Conservation (phyloP, 2,797 vertebrate species). For the Ceryle rudis region DNA sequence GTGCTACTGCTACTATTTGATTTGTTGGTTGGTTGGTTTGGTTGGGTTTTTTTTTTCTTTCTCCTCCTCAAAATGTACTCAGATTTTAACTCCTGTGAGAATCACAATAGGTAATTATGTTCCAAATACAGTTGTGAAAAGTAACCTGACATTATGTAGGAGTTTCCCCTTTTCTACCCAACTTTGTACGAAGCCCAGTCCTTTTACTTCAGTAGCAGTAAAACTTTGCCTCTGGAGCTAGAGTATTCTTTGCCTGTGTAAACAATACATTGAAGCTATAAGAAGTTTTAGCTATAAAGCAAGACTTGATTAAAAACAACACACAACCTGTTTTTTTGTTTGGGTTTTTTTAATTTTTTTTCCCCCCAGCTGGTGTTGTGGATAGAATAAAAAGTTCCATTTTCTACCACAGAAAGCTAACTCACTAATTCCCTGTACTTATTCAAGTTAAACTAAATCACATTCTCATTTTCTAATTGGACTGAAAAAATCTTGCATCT, state of each 20-base stretch:
- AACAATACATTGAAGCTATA: not conserved
- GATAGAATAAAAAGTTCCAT: not conserved
- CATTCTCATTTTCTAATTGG: not conserved
- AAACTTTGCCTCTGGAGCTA: not conserved
- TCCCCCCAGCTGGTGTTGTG: rapidly evolving
- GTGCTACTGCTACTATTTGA: not conserved
- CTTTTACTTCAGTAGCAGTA: not conserved
- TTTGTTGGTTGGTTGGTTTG: not conserved
- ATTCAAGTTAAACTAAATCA: not conserved
- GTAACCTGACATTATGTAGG: not conserved
- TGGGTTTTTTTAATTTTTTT: no score
- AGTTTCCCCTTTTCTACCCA: not conserved
- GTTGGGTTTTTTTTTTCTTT: not conserved
- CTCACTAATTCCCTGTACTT: not conserved
- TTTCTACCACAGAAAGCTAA: not conserved
- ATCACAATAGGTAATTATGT: not conserved
- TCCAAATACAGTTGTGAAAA: not conserved
- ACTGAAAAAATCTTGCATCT: not conserved
- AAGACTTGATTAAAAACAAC: not conserved
- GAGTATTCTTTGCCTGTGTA: not conserved
- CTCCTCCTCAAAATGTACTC: not conserved
- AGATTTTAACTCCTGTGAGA: not conserved
- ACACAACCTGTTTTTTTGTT: rapidly evolving
- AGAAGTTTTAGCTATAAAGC: not conserved
- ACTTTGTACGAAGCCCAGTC: not conserved